A percentile compares a stretch with the other conserved stretches of the same genome.
Evolutionary conservation across 2,797 vertebrate species (phyloP).

Genomic region (Pelobates cultripes): DNA sequence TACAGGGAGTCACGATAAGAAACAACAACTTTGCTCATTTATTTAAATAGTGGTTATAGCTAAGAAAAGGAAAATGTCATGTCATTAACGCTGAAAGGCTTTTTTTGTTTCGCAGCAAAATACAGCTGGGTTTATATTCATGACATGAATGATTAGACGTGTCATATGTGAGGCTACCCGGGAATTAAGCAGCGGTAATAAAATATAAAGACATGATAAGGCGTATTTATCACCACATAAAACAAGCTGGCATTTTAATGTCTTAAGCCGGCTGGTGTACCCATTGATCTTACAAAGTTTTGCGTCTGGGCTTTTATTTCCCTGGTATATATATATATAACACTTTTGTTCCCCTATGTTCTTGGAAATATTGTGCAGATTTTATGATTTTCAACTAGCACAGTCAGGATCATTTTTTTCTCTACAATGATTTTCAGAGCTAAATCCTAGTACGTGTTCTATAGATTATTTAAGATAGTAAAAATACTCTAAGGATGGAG

Average conservation of each 20-base stretch:
- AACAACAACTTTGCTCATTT: background rate
- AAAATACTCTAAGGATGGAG: too few relatives aligned
- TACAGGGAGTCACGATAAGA: background rate
- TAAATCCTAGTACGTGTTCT: background rate
- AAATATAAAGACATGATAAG: conserved; percentile 70
- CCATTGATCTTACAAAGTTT: conserved; percentile 60
- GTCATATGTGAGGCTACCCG: conserved; percentile 68
- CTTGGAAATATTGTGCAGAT: conserved; percentile 22
- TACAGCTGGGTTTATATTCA: conserved; percentile 65
- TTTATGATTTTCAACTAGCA: background rate
- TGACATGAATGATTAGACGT: conserved; percentile 70
- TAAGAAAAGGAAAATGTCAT: conserved; percentile 24
- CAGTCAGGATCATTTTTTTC: background rate
- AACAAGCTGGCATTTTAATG: conserved; percentile 70
- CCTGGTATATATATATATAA: conserved; percentile 44
- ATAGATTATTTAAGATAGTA: too few relatives aligned
- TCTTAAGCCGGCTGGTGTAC: conserved; percentile 62
- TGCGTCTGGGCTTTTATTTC: conserved; percentile 33
- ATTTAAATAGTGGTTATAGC: conserved; percentile 21
- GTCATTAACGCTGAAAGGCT: conserved; percentile 36
- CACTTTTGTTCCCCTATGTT: conserved; percentile 36
- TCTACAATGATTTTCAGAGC: conserved; percentile 3
- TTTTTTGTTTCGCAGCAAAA: conserved; percentile 56
- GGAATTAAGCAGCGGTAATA: conserved; percentile 70
- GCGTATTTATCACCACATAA: conserved; percentile 72